Percentiles rank a stretch among this genome's conserved stretches.
phyloP scores from a whole-genome alignment of 2,888 invertebrate species.

The Papilio elwesi region DNA sequence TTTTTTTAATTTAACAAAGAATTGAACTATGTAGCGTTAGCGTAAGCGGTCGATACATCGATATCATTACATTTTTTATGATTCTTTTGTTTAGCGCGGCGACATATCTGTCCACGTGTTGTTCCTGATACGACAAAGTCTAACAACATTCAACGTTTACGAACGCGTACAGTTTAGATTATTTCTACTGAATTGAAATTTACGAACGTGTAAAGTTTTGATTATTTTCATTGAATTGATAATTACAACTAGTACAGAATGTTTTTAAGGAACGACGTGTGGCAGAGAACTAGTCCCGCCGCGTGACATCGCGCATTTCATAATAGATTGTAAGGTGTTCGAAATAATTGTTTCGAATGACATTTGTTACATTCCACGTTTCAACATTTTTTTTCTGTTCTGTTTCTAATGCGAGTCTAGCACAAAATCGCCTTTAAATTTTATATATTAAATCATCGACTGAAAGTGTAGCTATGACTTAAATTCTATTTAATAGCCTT shows the following conservation, averaged over 20 bases:
- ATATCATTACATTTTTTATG: constrained; percentile 42
- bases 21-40: constrained; percentile 37
- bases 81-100: constrained; percentile 60
- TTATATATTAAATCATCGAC: background rate
- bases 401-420: constrained; percentile 56
- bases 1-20: constrained; percentile 31
- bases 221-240: no score
- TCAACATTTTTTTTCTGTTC: constrained; percentile 60
- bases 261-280: constrained; percentile 67
- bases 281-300: constrained; percentile 78
- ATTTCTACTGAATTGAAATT: background rate
- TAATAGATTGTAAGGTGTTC: constrained; percentile 69
- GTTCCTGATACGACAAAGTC: constrained; percentile 49
- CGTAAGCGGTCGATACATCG: constrained; percentile 43
- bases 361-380: constrained; percentile 80
- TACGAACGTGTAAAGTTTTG: background rate
- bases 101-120: constrained; percentile 74
- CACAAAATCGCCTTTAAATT: constrained; percentile 56
- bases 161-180: background rate
- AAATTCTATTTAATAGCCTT: background rate
- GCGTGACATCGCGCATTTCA: constrained; percentile 75
- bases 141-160: background rate
- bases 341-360: constrained; percentile 68
- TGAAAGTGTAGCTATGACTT: background rate
- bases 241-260: background rate